Base-by-base conservation (phyloP, 2,113 vertebrate genomes). In the Phalacrocorax aristotelis region DNA sequence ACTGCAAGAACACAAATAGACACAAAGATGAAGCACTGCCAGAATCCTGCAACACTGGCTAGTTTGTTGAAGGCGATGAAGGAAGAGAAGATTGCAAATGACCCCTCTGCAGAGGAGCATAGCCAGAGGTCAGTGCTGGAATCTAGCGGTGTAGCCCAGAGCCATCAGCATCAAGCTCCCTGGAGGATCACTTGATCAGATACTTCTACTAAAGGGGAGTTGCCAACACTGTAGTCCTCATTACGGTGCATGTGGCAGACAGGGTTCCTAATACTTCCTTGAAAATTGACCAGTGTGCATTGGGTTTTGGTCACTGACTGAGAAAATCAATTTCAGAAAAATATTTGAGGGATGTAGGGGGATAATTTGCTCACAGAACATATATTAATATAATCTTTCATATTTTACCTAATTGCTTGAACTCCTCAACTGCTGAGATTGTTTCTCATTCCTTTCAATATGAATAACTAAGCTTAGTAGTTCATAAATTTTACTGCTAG, bases 1-100 rank as follows among this genome's bases (percentile, higher is more conserved):
- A 51, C 80, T 68, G 72, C 30, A 71, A 66, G 72, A 92, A 94
- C 90, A 92, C 86, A 96, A 90, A 87, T 17, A 70, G 83, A 95
- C 90, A 84, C 8, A 2, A 26, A 68, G 44, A 89, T 57, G 90
- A 90, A 96, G 72, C 48, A 34, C 64, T 44, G 88, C 78, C 94
- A 93, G 27, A 93, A 46, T 48, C 57, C 92, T 80, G 62, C 40
- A 95, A 80, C 54, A 62, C 58, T 88, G 42, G 46, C 8, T 32
- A 48, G 49, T 77, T 69, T 93, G 86, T 49, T 77, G 78, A 86
- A 87, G 71, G 87, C 85, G 92, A 74, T 85, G 90, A 93, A 91
- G 66, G 71, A 96, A 90, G 66, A 94, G 49, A 80, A 40, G 57
- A 70, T n/a, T 79, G 71, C 60, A 92, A 94, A 96, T 82, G 36